Base-by-base conservation (phyloP, 2,888 invertebrate species). In the Nineta flava region DNA sequence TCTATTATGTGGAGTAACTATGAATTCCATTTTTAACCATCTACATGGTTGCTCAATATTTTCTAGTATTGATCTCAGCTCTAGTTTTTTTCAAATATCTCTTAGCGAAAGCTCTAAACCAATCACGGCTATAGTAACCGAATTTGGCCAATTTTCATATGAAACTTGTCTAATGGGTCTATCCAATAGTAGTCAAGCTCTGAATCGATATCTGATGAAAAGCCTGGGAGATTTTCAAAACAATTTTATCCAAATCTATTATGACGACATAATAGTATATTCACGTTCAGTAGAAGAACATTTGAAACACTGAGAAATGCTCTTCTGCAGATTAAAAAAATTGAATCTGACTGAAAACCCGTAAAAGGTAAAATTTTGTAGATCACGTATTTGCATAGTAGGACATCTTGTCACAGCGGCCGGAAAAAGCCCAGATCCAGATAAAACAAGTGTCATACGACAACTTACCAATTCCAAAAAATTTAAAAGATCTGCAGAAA, bases 1-100 rank as follows among this genome's bases (percentile, higher is more conserved):
- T 35, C 12, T 6, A 3, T 13, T 35, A 35, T 35, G 10, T 10
- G 35, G 35, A 35, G 13, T 35, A 35, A 12, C 15, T 47, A 55
- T 48, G 26, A 48, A 26, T 17, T 19, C 16, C 6, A 42, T 41
- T 48, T 21, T 48, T 17, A 19, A 16, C 19, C n/a, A 43, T 48
- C 15, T 31, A 19, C 46, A 44, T 19, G 43, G 9, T n/a, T 31
- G n/a, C 10, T 15, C 31, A n/a, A 31, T 16, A 31, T 31, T 21
- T 34, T 35, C 35, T 4, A n/a, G 12, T 13, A 10, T 35, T 4
- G 35, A 35, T 35, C 35, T 35, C 6, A n/a, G 12, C 3, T 35
- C 35, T 6, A 35, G 35, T 35, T 35, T 35, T 13, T 35, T 35
- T 6, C 35, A 35, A 13, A 35, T 35, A 10, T 6, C 35, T 3